Base-by-base conservation (phyloP, 2,797 vertebrate genomes). In the Hydrophis major region DNA sequence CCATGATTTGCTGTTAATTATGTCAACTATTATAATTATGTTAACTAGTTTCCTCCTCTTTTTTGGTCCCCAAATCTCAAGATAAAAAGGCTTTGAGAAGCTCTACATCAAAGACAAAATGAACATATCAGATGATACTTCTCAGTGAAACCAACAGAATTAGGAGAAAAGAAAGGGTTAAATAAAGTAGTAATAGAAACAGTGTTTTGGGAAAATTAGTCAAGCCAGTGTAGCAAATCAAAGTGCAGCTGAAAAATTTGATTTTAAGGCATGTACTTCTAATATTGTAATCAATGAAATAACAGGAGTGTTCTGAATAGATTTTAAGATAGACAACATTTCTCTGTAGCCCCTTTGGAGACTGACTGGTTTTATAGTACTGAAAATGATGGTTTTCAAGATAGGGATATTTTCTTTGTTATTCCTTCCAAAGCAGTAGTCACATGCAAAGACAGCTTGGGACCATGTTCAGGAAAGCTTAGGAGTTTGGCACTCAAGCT, bases 271-370 rank as follows among this genome's bases (percentile, higher is more conserved):
- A 47, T 47, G 20, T 22, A 25, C 10, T 47, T 83, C 47, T 47
- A 83, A 83, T 47, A 83, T 2, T 83, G 20, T 22, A 47, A 83
- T 83, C 37, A 25, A 22, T 83, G 20, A 83, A 83, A 8, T 42
- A 78, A 42, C 22, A 37, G 37, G 20, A 47, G 18, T 83, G 20
- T 83, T 83, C 74, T 47, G 37, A 42, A 22, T 11, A 22, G 98
- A 99, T 96, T 99, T 99, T 97, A 99, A 99, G 98, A 99, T 99
- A 96, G 99, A 98, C 7, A 99, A 98, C 94, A 99, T 98, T 0
- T 99, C 99, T 97, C 99, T 99, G 0, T 99, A 98, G 96, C 99
- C 98, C 97, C 53, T 55, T 55, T 55, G 99, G 99, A 0, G 99
- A 99, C 92, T 99, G 98, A 97, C 99, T 99, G 97, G 99, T 99